phyloP scores from a whole-genome alignment of 2,113 vertebrate species.

The Chionis minor region DNA sequence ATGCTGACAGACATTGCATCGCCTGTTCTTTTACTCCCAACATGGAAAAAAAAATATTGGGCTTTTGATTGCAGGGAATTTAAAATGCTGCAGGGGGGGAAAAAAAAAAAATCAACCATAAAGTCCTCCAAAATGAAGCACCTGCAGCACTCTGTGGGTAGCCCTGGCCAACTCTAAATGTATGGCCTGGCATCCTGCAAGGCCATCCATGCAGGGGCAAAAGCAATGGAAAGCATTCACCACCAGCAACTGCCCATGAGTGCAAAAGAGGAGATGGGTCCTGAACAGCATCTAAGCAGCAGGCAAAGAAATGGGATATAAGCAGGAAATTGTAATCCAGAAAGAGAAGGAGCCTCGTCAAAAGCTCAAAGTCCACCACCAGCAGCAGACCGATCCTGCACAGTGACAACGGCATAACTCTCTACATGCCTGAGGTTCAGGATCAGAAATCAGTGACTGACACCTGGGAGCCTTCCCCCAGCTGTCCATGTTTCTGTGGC shows the following conservation, averaged over 20 bases:
- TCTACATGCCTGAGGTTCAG: not conserved
- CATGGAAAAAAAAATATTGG: not conserved
- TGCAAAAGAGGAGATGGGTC: not conserved
- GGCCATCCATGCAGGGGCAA: fast-evolving
- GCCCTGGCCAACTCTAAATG: not conserved
- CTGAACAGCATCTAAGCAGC: not conserved
- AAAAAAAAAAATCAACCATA: not conserved
- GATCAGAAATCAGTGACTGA: not conserved
- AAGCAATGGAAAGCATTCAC: not conserved
- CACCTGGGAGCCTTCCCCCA: not conserved
- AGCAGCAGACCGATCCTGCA: not conserved
- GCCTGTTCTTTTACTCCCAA: not conserved
- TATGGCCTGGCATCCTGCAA: not conserved
- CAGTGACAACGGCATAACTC: not conserved
- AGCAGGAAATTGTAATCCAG: not conserved
- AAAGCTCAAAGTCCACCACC: not conserved
- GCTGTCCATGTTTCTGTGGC: not conserved
- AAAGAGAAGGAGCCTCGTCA: fast-evolving
- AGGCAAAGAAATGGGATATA: not conserved
- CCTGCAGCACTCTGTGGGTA: not conserved
- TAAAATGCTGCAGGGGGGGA: not conserved
- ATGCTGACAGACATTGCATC: not conserved
- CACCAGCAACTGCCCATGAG: not conserved
- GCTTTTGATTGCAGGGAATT: not conserved
- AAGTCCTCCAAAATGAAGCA: not conserved